Evolutionary conservation across 2,797 vertebrate species (phyloP).

Genomic region (Synanceia verrucosa): DNA sequence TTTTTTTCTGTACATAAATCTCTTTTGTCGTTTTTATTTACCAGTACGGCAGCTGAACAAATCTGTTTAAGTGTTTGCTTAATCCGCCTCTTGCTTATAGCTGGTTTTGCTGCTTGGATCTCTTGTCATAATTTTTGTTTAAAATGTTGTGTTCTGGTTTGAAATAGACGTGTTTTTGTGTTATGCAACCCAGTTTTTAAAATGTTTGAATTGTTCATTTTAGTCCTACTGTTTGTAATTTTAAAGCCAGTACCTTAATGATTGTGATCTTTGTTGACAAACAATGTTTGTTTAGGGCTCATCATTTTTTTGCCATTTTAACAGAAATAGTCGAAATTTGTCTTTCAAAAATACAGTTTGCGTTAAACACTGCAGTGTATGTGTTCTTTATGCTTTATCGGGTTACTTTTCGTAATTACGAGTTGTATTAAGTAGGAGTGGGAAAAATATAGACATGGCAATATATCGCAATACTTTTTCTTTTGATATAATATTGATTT

Average conservation of each 20-base stretch:
- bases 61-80: constrained; percentile 30
- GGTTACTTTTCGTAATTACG: too few relatives aligned
- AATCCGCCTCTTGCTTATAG: constrained; percentile 14
- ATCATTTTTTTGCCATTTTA: not conserved
- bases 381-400: too few relatives aligned
- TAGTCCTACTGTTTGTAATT: not conserved
- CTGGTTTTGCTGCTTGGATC: constrained; percentile 34
- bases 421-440: too few relatives aligned
- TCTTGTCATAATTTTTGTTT: constrained; percentile 22
- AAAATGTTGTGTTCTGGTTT: constrained; percentile 12
- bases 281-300: not conserved
- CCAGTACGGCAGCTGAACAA: constrained; percentile 63
- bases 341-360: too few relatives aligned
- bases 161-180: constrained; percentile 4
- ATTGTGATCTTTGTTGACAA: not conserved
- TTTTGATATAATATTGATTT: too few relatives aligned
- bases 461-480: too few relatives aligned
- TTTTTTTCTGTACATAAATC: constrained; percentile 43
- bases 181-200: not conserved
- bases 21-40: constrained; percentile 46
- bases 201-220: not conserved
- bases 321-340: not conserved
- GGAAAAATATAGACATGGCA: too few relatives aligned
- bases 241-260: not conserved
- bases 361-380: too few relatives aligned